Evolutionary conservation across 2,113 vertebrate species (phyloP), one percentile per base, ranked within the genome.

Genomic region (Himantopus leucocephalus): DNA sequence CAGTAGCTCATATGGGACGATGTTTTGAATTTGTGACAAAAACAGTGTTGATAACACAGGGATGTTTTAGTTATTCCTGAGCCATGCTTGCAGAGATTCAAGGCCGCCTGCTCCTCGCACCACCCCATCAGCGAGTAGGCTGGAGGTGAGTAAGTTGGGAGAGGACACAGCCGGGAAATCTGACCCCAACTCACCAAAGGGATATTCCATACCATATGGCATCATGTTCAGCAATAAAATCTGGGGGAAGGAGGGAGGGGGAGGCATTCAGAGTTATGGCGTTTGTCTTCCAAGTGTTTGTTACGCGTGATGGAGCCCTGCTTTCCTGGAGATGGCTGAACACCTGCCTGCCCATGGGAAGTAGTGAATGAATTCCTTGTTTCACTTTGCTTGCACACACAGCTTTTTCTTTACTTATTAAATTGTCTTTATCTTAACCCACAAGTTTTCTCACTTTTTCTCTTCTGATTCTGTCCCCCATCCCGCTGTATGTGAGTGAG

Each of bases 1-100:
- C 1, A 37, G 22, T 48, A 39, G 23, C 3, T 53, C 0, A 0
- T 47, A 23, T 47, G 14, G 23, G 1, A 6, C 1, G 34, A 1
- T 30, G 27, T 5, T 88, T 85, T 50, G 8, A 41, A 70, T 62
- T 34, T 37, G 8, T 81, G 62, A 12, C 2, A 1, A 37, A 71
- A 71, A 10, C 30, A 9, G 5, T 14, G 4, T 12, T 79, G 8
- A 8, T 75, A 47, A 64, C 4, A 37, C 9, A 41, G 7, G 14
- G 21, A 15, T 63, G 13, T 37, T 71, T 83, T 27, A 10, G 9
- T 5, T 39, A 1, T 8, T 43, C 8, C 19, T 71, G 16, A 92
- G 41, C 50, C 53, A 12, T 3, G 7, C 26, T 70, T 26, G 6
- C 30, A 19, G 10, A 60, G 23, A 4, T 1, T 21, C 1, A 3